Base-by-base conservation (phyloP, 1,140 invertebrate genomes). In the Geopemphigus sp. region DNA sequence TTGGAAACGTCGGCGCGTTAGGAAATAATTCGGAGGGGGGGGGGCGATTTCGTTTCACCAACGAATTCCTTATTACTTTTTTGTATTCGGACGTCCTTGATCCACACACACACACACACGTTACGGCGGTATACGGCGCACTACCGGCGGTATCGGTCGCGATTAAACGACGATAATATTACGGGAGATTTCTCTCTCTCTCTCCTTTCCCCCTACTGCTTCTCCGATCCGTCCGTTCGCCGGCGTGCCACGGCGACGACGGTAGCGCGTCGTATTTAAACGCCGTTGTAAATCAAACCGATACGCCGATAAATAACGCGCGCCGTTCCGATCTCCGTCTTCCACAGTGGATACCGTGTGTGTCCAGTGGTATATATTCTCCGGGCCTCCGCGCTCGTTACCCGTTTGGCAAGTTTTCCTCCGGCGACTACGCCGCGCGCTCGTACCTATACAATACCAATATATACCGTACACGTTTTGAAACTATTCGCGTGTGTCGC, bases 261-360 rank as follows among this genome's bases (percentile, higher is more conserved):
- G 54, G 72, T 74, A 74, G 72, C 72, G 72, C 54, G 26, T 74
- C 53, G 32, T 45, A 54, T n/a, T 59, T 74, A 74, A 74, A 74
- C 72, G 72, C 72, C 72, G 72, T 59, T 74, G 54, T 74, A 74
- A 74, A 74, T 74, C 72, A 74, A 74, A 74, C 53, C 72, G 54
- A 59, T 74, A 32, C 53, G 15, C 72, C 45, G 59, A 74, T 74
- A 74, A 74, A 74, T 74, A 74, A 74, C 54, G 24, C 17, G 15
- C 68, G 12, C 24, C 8, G 47, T 74, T 74, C 29, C 54, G 17
- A 74, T 59, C 32, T 74, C 54, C 32, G 53, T 74, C 72, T 29
- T 24, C 2, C 54, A n/a, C 11, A 5, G 5, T 45, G 11, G n/a
- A n/a, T n/a, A n/a, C n/a, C 47, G 14, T 50, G 47, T 50, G 14